Conservation (phyloP, 2,113 vertebrate genomes). For the Grus americana region DNA sequence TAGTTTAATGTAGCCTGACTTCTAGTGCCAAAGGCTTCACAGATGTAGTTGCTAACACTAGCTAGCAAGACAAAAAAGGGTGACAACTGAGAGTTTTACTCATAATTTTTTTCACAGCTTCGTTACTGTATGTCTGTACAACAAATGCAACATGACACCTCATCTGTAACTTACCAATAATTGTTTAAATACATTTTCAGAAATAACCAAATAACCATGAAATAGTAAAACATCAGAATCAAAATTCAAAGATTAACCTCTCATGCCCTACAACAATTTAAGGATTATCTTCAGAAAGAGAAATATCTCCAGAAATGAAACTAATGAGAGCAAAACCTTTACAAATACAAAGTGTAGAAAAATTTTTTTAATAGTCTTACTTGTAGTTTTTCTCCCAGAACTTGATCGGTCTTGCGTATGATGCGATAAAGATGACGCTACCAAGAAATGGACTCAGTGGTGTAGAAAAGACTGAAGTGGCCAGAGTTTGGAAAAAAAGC, state of each 20-base stretch:
- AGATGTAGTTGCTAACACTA: conserved; percentile 6
- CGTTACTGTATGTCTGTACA: background rate
- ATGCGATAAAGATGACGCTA: conserved; percentile 95
- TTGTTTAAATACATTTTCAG: conserved; percentile 11
- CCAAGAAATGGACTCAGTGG: conserved; percentile 95
- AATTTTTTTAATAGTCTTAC: conserved; percentile 77
- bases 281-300: background rate
- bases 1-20: conserved; percentile 31
- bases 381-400: conserved; percentile 99
- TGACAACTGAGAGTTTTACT: background rate
- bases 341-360: background rate
- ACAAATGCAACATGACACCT: conserved; percentile 7
- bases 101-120: background rate
- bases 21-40: conserved; percentile 13
- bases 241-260: background rate
- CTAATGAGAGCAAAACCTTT: background rate
- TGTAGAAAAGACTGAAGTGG: conserved; percentile 90
- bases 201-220: background rate
- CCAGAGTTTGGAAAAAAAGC: conserved; percentile 91
- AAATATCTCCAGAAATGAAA: background rate
- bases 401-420: conserved; percentile 91
- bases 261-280: background rate
- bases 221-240: background rate
- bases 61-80: conserved; percentile 19
- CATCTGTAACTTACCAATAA: background rate